phyloP scores from a whole-genome alignment of 64 coral and sea anemone species.

The Montipora efflorescens region DNA sequence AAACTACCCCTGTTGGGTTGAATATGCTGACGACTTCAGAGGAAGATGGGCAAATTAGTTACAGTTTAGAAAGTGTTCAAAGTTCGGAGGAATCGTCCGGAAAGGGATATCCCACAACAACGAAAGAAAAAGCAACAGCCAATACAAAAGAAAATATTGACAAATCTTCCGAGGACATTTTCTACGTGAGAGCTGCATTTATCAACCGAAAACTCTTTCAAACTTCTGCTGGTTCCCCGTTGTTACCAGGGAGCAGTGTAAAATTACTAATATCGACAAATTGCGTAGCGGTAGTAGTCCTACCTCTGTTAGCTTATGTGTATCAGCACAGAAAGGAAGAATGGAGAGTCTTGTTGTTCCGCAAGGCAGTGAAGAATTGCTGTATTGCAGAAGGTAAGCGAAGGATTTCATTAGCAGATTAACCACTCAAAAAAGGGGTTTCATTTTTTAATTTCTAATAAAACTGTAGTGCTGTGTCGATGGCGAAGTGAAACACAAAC shows the following conservation, averaged over 20 bases:
- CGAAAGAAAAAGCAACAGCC: not conserved
- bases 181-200: slow-evolving; percentile 2
- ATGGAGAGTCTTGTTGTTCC: slow-evolving; percentile 46
- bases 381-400: slow-evolving; percentile 36
- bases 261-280: slow-evolving; percentile 5
- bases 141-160: not conserved
- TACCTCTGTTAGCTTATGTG: slow-evolving; percentile 53
- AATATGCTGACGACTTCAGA: not conserved
- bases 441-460: no score
- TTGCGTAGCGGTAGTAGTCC: not conserved
- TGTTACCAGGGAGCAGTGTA: not conserved
- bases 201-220: slow-evolving; percentile 16
- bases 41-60: not conserved
- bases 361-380: slow-evolving; percentile 8
- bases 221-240: not conserved
- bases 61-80: no score
- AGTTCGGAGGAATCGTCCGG: not conserved
- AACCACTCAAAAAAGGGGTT: not conserved
- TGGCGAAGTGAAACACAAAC: no score
- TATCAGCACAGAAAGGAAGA: slow-evolving; percentile 4
- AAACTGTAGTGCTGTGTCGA: no score
- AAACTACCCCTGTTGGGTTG: not conserved
- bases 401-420: not conserved
- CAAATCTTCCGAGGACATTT: not conserved
- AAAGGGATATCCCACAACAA: not conserved